Percentiles rank a stretch among this genome's conserved stretches.
Conservation (phyloP, 2,888 invertebrate genomes). For the Habrosyne pyritoides region DNA sequence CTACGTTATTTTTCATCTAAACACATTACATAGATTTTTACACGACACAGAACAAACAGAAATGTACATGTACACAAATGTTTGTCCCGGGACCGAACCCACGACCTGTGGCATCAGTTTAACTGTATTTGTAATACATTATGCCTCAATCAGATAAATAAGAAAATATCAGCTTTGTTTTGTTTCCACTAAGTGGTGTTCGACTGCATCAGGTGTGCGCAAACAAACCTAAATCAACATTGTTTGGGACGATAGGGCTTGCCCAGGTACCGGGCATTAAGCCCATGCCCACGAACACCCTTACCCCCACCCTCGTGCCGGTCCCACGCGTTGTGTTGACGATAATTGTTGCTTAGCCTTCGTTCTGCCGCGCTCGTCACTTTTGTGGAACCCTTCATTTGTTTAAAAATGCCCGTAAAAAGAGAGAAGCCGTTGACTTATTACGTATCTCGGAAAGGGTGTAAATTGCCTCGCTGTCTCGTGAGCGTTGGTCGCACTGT, state of each 20-base stretch:
- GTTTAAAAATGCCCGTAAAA: background rate
- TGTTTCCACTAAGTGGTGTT: constrained; percentile 13
- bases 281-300: constrained; percentile 20
- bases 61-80: too few relatives aligned
- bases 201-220: constrained; percentile 31
- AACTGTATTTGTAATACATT: too few relatives aligned
- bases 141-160: background rate
- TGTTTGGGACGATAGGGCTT: constrained; percentile 10
- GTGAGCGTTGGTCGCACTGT: background rate
- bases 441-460: background rate
- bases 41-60: too few relatives aligned
- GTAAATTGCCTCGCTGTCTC: background rate
- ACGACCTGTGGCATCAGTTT: too few relatives aligned
- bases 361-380: constrained; percentile 14
- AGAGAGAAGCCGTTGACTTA: background rate
- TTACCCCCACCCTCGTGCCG: background rate
- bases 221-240: constrained; percentile 43
- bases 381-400: too few relatives aligned
- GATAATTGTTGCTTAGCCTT: constrained; percentile 30
- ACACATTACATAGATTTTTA: too few relatives aligned
- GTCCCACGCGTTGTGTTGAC: constrained; percentile 25
- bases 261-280: constrained; percentile 23
- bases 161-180: background rate
- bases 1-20: too few relatives aligned
- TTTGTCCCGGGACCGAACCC: too few relatives aligned